phyloP scores from a whole-genome alignment of 2,113 vertebrate species.

The Hippolais icterina region DNA sequence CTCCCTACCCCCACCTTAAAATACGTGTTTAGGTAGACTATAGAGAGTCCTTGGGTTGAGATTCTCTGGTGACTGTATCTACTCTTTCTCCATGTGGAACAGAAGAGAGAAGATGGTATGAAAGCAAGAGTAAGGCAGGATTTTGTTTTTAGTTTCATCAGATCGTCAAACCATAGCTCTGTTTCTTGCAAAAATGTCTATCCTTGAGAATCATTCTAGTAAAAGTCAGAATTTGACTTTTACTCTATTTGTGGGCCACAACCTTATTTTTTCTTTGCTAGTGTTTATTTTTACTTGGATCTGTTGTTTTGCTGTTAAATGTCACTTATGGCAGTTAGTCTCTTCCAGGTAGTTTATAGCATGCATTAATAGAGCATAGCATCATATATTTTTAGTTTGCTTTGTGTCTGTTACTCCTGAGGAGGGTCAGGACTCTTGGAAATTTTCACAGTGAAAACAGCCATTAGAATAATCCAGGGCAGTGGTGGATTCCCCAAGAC shows the following conservation, averaged over 20 bases:
- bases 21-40: not conserved
- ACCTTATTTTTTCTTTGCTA: not conserved
- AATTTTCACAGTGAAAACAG: not conserved
- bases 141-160: not conserved
- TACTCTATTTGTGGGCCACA: not conserved
- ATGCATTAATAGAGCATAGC: not conserved
- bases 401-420: not conserved
- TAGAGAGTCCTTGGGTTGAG: not conserved
- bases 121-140: not conserved
- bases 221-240: not conserved
- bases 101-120: not conserved
- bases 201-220: not conserved
- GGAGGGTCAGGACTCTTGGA: not conserved
- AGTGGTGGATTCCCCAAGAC: not conserved
- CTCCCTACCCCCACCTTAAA: not conserved
- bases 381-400: not conserved
- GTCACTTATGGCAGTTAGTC: not conserved
- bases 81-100: not conserved
- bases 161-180: not conserved
- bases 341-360: not conserved
- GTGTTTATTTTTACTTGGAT: not conserved
- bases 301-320: not conserved
- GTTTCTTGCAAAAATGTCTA: not conserved
- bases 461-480: not conserved
- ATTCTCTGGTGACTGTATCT: not conserved